These are phyloP conservation scores for Scrobipalpa atriplicella DNA, from an alignment of 2,888 invertebrate genomes.

Conservation along the genomic window DNA sequence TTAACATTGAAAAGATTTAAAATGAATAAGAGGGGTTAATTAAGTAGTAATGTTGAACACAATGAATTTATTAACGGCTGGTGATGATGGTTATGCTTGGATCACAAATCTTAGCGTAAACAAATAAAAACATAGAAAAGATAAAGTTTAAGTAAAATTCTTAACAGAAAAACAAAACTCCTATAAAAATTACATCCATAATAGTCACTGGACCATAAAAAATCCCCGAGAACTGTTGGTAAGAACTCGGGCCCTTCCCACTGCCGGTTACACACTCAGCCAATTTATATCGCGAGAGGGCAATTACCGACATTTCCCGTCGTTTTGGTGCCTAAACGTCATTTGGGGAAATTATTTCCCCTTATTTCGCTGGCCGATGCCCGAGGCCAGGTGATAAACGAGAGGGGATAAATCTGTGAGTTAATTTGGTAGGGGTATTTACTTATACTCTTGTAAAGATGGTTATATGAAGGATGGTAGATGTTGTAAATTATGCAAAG, in stretches of 20 bases:
- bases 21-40: no score
- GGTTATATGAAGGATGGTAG: slow-evolving; percentile 15
- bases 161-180: no score
- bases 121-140: no score
- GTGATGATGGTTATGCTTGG: no score
- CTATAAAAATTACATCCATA: no score
- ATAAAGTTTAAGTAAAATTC: no score
- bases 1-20: no score
- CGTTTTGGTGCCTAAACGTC: slow-evolving; percentile 68
- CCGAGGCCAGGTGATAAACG: slow-evolving; percentile 52
- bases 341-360: slow-evolving; percentile 71
- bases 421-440: slow-evolving; percentile 38
- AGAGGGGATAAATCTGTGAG: slow-evolving; percentile 35
- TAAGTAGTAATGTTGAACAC: no score
- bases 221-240: slow-evolving; percentile 39
- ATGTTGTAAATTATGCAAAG: slow-evolving; percentile 22
- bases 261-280: slow-evolving; percentile 71
- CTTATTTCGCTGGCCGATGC: slow-evolving; percentile 37
- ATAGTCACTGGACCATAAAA: not conserved
- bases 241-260: slow-evolving; percentile 54
- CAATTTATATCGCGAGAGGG: slow-evolving; percentile 76
- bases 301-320: slow-evolving; percentile 71
- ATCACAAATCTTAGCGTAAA: no score
- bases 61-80: no score
- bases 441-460: slow-evolving; percentile 14